phyloP scores from a whole-genome alignment of 2,888 invertebrate species.

The Hipparchia semele region DNA sequence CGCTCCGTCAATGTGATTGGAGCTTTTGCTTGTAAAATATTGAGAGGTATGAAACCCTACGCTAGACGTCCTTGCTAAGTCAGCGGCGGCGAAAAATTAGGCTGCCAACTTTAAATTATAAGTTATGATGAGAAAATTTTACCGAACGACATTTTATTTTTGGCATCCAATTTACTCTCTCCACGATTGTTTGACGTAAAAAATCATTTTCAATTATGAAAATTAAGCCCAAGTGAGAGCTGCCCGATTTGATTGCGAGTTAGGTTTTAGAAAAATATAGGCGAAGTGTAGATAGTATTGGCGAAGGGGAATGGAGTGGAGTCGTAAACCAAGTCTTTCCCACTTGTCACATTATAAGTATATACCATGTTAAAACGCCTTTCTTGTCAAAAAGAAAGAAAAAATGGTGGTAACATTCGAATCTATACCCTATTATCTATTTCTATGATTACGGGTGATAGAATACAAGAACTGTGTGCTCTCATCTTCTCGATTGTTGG shows the following conservation, averaged over 20 bases:
- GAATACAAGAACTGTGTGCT: too few species aligned
- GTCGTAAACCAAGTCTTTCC: background rate
- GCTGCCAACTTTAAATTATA: conserved; percentile 32
- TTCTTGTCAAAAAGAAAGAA: too few species aligned
- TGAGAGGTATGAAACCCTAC: conserved; percentile 23
- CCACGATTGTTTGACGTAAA: conserved; percentile 1
- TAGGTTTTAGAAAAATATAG: background rate
- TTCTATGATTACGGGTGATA: too few species aligned
- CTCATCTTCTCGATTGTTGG: too few species aligned
- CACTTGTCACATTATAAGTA: too few species aligned
- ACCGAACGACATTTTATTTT: conserved; percentile 28
- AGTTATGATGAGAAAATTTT: conserved; percentile 32
- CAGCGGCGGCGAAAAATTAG: conserved; percentile 31
- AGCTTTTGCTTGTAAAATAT: conserved; percentile 17
- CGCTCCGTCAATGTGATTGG: too few species aligned
- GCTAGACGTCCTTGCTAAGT: conserved; percentile 28
- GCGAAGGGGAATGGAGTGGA: background rate
- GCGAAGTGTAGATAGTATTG: background rate
- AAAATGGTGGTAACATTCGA: too few species aligned
- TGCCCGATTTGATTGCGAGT: conserved; percentile 3
- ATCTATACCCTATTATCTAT: too few species aligned
- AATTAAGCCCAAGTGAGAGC: background rate
- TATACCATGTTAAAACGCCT: too few species aligned
- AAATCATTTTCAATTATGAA: conserved; percentile 11
- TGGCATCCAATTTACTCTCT: conserved; percentile 20